These are phyloP conservation scores for Micrastur ruficollis DNA, from an alignment of 2,797 vertebrate genomes.

Conservation along the genomic window DNA sequence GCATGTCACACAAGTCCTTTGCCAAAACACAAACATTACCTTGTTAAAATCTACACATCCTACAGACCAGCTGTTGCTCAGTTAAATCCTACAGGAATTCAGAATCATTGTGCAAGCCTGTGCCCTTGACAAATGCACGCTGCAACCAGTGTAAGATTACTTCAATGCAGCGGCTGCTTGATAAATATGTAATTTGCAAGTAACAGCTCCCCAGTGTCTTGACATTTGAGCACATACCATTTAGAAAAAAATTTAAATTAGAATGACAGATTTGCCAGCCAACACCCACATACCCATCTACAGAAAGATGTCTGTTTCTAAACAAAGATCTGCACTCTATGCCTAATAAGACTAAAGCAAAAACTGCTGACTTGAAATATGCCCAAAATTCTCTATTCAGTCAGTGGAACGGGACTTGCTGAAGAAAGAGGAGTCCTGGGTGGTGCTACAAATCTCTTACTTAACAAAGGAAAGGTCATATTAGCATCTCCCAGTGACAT, in stretches of 20 bases:
- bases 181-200: neutral
- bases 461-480: conserved; percentile 53
- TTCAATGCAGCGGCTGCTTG: neutral
- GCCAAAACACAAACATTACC: conserved; percentile 30
- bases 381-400: neutral
- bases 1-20: neutral
- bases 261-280: neutral
- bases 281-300: neutral
- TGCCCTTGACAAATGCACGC: neutral
- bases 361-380: neutral
- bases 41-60: conserved; percentile 34
- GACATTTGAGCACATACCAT: neutral
- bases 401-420: neutral
- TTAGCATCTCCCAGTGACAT: conserved; percentile 26
- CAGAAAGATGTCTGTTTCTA: neutral
- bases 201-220: neutral
- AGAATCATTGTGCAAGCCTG: neutral
- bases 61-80: conserved; percentile 38
- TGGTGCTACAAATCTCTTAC: conserved; percentile 31
- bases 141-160: neutral
- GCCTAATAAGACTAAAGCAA: neutral
- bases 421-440: neutral
- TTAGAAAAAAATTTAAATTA: neutral
- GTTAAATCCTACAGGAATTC: conserved; percentile 5
- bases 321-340: neutral